Base-by-base conservation (phyloP, 2,113 vertebrate genomes). In the Callipepla californica region DNA sequence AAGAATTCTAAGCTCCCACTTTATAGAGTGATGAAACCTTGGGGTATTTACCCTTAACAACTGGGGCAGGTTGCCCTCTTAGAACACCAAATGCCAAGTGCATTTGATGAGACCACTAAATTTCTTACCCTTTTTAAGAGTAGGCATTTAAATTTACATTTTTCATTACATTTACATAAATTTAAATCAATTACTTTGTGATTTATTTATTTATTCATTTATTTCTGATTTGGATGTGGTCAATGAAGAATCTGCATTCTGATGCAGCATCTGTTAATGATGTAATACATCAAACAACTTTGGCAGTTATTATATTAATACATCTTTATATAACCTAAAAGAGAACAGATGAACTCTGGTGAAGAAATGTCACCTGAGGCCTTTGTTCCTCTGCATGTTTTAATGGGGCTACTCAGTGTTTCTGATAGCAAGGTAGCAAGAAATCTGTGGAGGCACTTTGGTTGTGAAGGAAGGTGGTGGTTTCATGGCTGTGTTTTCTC, bases 61-160 rank as follows among this genome's bases (percentile, higher is more conserved):
- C 15, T 45, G 48, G 34, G 6, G 6, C 0, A 0, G 36, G 32
- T 79, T 6, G 3, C 34, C 70, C 76, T 23, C 18, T 65, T 85
- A 44, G 87, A 74, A 61, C 18, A 28, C 1, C 0, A 36, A 11
- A n/a, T 66, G 72, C 38, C 42, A 73, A n/a, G 42, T 58, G 40
- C 28, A 69, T 57, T 55, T 81, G 65, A 38, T 23, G 55, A 38
- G 48, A 10, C 58, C 1, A 2, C 13, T 38, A 3, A 4, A 66
- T 15, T 45, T 93, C 30, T 23, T 55, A 5, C 17, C 34, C 0
- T 72, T 84, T 58, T 50, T 10, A 69, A 48, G 50, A 75, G 23
- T 7, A 28, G 36, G 12, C 9, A 9, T 69, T 45, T 45, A 25
- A 42, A 36, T 84, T 72, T 67, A 20, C 11, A 44, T 30, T 14